Percentiles rank a stretch among this genome's conserved stretches.
These are phyloP conservation scores for Pangasius sanitwongsei DNA, from an alignment of 2,797 vertebrate genomes.

Conservation along the genomic window DNA sequence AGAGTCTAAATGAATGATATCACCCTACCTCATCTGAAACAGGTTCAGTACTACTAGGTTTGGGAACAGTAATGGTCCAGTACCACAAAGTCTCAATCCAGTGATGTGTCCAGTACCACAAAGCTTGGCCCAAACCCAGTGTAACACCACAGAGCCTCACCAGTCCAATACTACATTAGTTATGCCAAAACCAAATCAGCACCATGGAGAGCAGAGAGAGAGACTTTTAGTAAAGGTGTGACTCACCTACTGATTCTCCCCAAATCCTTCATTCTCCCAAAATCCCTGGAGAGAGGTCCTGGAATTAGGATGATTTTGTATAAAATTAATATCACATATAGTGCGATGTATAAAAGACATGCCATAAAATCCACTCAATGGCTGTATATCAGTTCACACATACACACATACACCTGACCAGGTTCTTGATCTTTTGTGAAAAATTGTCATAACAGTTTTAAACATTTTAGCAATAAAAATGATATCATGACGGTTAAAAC, in stretches of 20 bases:
- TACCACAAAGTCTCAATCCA: background rate
- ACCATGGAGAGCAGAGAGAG: conserved; percentile 50
- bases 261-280: background rate
- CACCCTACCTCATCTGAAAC: background rate
- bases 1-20: background rate
- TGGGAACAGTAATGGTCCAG: background rate
- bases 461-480: background rate
- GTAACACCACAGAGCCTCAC: background rate
- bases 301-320: background rate
- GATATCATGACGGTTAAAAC: background rate
- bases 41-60: background rate
- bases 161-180: background rate
- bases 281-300: background rate
- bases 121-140: background rate
- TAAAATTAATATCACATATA: background rate
- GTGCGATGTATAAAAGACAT: background rate
- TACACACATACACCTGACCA: background rate
- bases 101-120: background rate
- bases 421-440: background rate
- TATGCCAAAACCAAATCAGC: conserved; percentile 30
- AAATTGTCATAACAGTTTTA: too few species aligned
- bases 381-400: background rate
- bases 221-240: background rate
- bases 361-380: background rate
- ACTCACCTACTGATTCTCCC: background rate